Percentiles rank a stretch among this genome's conserved stretches.
These are phyloP conservation scores for Staurois parvus DNA, from an alignment of 2,797 vertebrate genomes.

Conservation along the genomic window DNA sequence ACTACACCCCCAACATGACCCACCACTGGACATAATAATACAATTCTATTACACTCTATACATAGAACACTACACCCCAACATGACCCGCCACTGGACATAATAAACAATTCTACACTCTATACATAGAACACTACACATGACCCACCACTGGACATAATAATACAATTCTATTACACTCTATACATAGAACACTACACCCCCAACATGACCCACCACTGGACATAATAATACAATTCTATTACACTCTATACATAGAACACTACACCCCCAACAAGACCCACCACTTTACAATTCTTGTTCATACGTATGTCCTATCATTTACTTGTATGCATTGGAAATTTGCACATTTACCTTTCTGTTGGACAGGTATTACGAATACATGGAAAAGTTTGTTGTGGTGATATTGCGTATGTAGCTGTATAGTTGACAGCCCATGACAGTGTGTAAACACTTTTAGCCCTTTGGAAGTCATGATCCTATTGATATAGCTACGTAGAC, in stretches of 20 bases:
- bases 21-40: not conserved
- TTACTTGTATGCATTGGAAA: too few relatives aligned
- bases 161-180: not conserved
- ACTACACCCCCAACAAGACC: too few relatives aligned
- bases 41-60: not conserved
- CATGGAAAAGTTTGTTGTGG: not conserved
- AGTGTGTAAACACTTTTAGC: constrained; percentile 20
- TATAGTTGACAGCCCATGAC: constrained; percentile 9
- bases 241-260: too few relatives aligned
- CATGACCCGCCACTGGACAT: not conserved
- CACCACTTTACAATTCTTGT: too few relatives aligned
- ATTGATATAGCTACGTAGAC: constrained; percentile 27
- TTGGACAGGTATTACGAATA: not conserved
- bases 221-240: not conserved
- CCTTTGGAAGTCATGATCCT: not conserved
- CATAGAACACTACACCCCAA: not conserved
- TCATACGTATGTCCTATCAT: too few relatives aligned
- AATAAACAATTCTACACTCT: not conserved
- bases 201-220: not conserved
- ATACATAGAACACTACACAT: not conserved
- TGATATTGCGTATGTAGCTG: not conserved
- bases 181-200: not conserved
- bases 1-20: not conserved
- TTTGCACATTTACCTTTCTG: too few relatives aligned
- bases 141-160: not conserved